A percentile compares a stretch with the other conserved stretches of the same genome.
Conservation (phyloP, 2,113 vertebrate genomes). For the Epinephelus fuscoguttatus region DNA sequence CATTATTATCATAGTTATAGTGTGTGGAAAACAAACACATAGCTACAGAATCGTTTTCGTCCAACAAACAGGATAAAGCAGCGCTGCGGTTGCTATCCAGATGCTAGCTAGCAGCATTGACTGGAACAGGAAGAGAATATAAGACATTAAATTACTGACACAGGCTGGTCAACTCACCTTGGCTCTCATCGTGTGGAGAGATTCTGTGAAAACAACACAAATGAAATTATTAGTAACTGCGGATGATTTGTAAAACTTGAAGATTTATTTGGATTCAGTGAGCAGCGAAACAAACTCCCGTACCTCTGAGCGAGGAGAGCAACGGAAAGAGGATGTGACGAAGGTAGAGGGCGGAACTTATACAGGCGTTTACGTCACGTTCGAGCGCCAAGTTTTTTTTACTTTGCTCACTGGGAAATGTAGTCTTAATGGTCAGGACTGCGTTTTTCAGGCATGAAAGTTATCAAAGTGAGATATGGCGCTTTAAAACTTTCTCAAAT, state of each 20-base stretch:
- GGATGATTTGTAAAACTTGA: slow-evolving; percentile 51
- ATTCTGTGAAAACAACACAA: slow-evolving; percentile 71
- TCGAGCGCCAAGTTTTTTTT: not conserved
- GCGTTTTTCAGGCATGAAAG: fast-evolving
- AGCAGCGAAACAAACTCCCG: fast-evolving
- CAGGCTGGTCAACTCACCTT: slow-evolving; percentile 83
- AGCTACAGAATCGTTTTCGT: not conserved
- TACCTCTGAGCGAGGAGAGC: slow-evolving; percentile 76
- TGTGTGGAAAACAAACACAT: fast-evolving
- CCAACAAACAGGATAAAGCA: not conserved
- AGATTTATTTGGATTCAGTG: slow-evolving; percentile 81
- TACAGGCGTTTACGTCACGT: not conserved
- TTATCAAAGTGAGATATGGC: no score
- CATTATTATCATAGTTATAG: fast-evolving
- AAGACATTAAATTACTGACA: not conserved
- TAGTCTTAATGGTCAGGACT: slow-evolving; percentile 22
- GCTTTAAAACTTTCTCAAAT: no score
- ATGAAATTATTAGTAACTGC: slow-evolving; percentile 1
- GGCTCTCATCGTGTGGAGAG: slow-evolving; percentile 90
- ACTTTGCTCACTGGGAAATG: slow-evolving; percentile 35
- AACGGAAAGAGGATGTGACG: slow-evolving; percentile 82
- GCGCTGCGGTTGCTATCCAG: fast-evolving
- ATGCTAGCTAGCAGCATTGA: slow-evolving; percentile 17
- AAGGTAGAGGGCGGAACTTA: slow-evolving; percentile 44
- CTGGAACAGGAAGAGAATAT: not conserved